phyloP scores from a whole-genome alignment of 2,113 vertebrate genomes.

The Crotophaga sulcirostris region DNA sequence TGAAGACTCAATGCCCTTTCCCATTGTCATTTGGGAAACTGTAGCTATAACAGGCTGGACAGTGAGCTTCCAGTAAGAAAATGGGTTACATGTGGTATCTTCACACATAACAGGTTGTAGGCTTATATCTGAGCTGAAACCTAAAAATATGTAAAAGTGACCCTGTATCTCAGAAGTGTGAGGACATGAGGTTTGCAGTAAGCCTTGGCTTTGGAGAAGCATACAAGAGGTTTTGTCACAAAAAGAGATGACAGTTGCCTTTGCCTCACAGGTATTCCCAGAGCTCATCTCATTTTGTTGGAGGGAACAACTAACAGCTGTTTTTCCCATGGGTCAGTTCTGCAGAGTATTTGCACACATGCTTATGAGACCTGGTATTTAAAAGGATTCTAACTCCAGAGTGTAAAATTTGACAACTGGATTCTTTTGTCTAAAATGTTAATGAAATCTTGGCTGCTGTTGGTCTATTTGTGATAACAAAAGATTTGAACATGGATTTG shows the following conservation, averaged over 20 bases:
- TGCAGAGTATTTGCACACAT: neutral
- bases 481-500: conserved; percentile 1
- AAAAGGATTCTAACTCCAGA: neutral
- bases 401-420: neutral
- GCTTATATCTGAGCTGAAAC: neutral
- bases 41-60: neutral
- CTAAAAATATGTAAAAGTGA: neutral
- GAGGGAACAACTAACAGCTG: neutral
- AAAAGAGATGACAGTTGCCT: neutral
- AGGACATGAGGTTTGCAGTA: neutral
- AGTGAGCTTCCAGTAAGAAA: neutral
- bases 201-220: neutral
- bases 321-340: neutral
- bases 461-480: conserved; percentile 23
- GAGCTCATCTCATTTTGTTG: neutral
- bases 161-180: neutral
- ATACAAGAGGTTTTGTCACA: neutral
- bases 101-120: neutral
- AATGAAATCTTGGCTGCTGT: neutral
- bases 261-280: neutral
- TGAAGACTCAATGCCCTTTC: neutral
- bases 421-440: neutral
- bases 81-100: neutral
- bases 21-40: neutral
- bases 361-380: neutral